Evolutionary conservation across 2,888 invertebrate genomes (phyloP).

Genomic region (Celastrina argiolus): DNA sequence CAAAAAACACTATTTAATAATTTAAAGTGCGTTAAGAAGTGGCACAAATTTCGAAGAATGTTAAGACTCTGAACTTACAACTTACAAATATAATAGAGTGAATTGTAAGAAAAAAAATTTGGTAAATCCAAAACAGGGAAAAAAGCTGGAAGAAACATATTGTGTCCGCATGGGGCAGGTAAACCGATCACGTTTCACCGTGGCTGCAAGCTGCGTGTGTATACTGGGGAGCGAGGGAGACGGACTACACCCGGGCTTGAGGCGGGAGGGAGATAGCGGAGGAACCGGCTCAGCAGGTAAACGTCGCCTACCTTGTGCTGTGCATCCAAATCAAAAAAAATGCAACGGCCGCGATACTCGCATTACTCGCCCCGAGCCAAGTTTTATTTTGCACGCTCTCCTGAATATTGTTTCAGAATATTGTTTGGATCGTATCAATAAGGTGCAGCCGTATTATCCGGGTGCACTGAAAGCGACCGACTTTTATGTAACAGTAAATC

Average conservation of each 20-base stretch:
- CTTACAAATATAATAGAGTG: background rate
- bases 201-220: slow-evolving; percentile 12
- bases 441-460: background rate
- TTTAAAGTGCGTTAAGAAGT: background rate
- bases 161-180: slow-evolving; percentile 34
- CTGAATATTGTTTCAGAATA: slow-evolving; percentile 17
- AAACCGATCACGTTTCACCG: slow-evolving; percentile 38
- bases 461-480: background rate
- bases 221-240: background rate
- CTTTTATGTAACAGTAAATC: background rate
- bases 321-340: slow-evolving; percentile 37
- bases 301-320: slow-evolving; percentile 29
- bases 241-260: background rate
- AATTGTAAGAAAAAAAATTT: slow-evolving; percentile 1
- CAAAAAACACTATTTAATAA: too few species aligned
- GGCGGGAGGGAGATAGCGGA: slow-evolving; percentile 28
- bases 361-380: background rate
- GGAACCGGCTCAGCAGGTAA: slow-evolving; percentile 42
- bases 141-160: slow-evolving; percentile 21
- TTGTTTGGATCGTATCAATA: slow-evolving; percentile 10
- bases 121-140: slow-evolving; percentile 15
- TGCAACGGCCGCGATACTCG: slow-evolving; percentile 31
- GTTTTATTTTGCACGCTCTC: slow-evolving; percentile 12
- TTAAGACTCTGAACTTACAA: background rate
- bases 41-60: background rate